These are phyloP conservation scores for Agrochola circellaris DNA, from an alignment of 2,888 invertebrate genomes.

Conservation along the genomic window DNA sequence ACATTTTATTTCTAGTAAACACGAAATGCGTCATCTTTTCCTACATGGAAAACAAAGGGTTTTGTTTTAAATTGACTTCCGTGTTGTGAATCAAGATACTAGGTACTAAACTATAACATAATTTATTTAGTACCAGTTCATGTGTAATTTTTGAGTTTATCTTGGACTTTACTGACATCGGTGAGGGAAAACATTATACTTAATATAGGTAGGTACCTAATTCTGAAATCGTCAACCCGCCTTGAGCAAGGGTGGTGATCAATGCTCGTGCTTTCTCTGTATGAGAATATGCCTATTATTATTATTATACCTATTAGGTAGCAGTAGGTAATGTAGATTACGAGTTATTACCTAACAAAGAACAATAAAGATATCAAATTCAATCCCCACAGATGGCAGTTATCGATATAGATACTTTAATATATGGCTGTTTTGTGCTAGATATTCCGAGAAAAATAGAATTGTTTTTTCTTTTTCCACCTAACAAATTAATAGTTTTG, in stretches of 20 bases:
- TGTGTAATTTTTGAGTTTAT: not conserved
- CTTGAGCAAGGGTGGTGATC: too few relatives aligned
- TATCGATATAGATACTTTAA: not conserved
- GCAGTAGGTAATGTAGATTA: not conserved
- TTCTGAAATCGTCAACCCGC: too few relatives aligned
- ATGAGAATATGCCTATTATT: too few relatives aligned
- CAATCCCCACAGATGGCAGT: conserved; percentile 4
- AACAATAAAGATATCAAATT: conserved; percentile 23
- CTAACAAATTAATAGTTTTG: conserved; percentile 30
- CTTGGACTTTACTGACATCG: not conserved
- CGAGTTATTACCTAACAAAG: not conserved
- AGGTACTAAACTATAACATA: not conserved
- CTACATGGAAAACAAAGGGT: conserved; percentile 63
- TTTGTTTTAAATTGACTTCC: conserved; percentile 64
- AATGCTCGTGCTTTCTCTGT: too few relatives aligned
- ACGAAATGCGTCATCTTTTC: conserved; percentile 55
- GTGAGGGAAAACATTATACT: not conserved
- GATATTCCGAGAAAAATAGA: conserved; percentile 20
- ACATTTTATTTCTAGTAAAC: conserved; percentile 52
- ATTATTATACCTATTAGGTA: too few relatives aligned
- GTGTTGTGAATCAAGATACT: conserved; percentile 41
- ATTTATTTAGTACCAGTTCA: not conserved
- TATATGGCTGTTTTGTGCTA: conserved; percentile 31
- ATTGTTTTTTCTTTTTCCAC: conserved; percentile 19
- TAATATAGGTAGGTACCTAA: not conserved